A percentile compares a stretch with the other conserved stretches of the same genome.
Evolutionary conservation across 2,888 invertebrate genomes (phyloP).

Genomic region (Argyresthia albistria): DNA sequence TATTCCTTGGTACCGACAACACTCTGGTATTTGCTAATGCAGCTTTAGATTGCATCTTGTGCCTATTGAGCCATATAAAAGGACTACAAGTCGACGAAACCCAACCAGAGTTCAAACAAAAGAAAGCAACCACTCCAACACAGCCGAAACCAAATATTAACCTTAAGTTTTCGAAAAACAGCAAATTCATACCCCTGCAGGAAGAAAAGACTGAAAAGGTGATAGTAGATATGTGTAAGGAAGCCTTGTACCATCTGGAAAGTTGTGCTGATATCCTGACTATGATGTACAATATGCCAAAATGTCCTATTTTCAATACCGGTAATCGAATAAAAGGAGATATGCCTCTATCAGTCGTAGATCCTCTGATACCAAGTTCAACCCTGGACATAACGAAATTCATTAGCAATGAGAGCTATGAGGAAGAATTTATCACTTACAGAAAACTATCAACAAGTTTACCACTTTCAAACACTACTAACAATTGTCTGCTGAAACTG

Average conservation of each 20-base stretch:
- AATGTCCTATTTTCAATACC: conserved; percentile 93
- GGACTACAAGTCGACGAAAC: conserved; percentile 77
- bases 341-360: conserved; percentile 84
- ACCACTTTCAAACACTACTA: conserved; percentile 58
- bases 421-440: conserved; percentile 78
- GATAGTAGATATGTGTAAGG: conserved; percentile 76
- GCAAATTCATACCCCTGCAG: conserved; percentile 57
- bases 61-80: conserved; percentile 83
- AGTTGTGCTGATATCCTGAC: conserved; percentile 90
- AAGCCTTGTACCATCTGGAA: conserved; percentile 88
- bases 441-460: conserved; percentile 71
- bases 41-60: conserved; percentile 93
- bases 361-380: conserved; percentile 85
- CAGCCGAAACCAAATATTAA: conserved; percentile 51
- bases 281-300: conserved; percentile 95
- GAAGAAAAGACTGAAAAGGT: conserved; percentile 63
- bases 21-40: conserved; percentile 95
- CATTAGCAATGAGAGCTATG: conserved; percentile 76
- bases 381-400: conserved; percentile 79
- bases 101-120: conserved; percentile 53
- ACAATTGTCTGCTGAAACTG: conserved; percentile 74
- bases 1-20: conserved; percentile 94
- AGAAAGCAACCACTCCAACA: conserved; percentile 35
- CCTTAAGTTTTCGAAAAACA: conserved; percentile 58
- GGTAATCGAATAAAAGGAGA: conserved; percentile 87